phyloP scores from a whole-genome alignment of 2,113 vertebrate species.

The Prunella himalayana region DNA sequence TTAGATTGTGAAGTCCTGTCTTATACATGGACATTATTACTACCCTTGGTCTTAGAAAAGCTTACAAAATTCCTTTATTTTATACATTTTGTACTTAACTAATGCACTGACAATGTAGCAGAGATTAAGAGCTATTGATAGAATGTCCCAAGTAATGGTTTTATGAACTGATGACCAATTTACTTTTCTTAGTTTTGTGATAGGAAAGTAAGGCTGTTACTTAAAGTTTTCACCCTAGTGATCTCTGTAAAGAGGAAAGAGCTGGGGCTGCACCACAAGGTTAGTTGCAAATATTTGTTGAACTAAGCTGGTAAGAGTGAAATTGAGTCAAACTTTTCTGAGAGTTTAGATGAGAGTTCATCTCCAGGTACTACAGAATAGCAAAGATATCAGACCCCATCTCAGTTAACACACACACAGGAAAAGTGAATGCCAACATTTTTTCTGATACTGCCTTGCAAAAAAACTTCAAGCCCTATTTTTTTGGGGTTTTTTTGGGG shows the following conservation, averaged over 20 bases:
- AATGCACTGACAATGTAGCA: background rate
- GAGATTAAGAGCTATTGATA: background rate
- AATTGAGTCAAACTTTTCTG: background rate
- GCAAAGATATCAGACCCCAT: background rate
- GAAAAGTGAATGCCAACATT: background rate
- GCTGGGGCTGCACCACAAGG: fast-evolving
- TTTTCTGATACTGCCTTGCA: background rate
- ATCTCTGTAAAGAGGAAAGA: background rate
- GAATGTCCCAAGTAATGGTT: background rate
- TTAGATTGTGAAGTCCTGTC: background rate
- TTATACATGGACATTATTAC: background rate
- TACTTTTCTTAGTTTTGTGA: background rate
- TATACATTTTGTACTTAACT: background rate
- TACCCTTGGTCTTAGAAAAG: background rate
- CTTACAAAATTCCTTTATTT: background rate
- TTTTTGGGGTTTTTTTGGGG: too few species aligned
- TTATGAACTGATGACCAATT: background rate
- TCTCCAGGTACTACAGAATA: background rate
- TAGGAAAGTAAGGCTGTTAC: background rate
- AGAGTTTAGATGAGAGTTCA: background rate
- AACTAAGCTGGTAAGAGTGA: background rate
- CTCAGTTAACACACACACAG: background rate
- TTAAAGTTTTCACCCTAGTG: background rate
- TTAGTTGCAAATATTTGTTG: background rate
- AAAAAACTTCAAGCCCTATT: fast-evolving